Evolutionary conservation across 1,140 invertebrate species (phyloP), one percentile per base, ranked within the genome.

Genomic region (Calycopis cecrops): DNA sequence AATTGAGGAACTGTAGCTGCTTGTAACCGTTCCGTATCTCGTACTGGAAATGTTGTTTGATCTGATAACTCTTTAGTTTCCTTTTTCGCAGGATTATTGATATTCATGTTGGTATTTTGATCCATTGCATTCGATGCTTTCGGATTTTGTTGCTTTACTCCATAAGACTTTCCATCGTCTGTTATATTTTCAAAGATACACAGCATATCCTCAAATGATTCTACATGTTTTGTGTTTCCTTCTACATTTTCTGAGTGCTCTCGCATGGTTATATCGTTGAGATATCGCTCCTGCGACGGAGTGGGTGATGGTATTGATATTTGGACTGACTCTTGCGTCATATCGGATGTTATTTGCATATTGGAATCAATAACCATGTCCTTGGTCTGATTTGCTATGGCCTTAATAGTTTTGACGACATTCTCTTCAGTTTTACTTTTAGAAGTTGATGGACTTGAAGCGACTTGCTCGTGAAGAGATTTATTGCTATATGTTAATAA

Each of bases 151-250:
- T 87, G 76, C 63, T 87, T 87, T 54, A 79, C 67, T 14, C 64
- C 69, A 52, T 73, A 85, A 4, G 69, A 50, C 67, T 88, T 88
- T 11, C 75, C 65, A 48, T 90, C 88, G 37, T 87, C 87, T 9
- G 83, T 90, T 37, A 92, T 92, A 61, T 92, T 92, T 42, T 92
- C 91, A 10, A 92, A 78, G 86, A 93, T 92, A 63, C 92, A 90
- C 1, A 93, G 72, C 74, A 93, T 91, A 65, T 92, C 91, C 65
- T 93, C 92, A 28, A 92, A 90, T 2, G 90, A 89, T 60, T 93
- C 91, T 34, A 90, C 90, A 54, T 88, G 89, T 65, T 88, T 88
- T 1, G 77, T 67, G 40, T 85, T 86, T 18, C 78, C 79, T 59
- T 89, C 88, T 14, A 87, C 73, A 6, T 88, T 67, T 63, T 89